Base-by-base conservation (phyloP, 1,140 invertebrate genomes). In the Anagrus nilaparvatae region DNA sequence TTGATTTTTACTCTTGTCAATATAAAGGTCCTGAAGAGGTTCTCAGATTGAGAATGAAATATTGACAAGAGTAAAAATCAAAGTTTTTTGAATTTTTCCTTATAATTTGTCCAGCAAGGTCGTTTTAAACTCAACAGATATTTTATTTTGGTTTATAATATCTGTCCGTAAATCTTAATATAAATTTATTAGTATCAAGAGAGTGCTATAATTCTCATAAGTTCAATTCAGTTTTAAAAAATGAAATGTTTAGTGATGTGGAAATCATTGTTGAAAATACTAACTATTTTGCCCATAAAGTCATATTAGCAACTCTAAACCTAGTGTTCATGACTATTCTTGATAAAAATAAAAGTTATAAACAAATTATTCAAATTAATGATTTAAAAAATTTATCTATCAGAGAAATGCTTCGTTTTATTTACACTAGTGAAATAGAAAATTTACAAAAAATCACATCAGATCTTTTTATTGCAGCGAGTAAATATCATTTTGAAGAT, bases 391-490 rank as follows among this genome's bases (percentile, higher is more conserved):
- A 16, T 19, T 13, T 10, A 17, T 9, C 20, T 14, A 38, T 38
- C 24, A 13, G 29, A 19, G 36, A 38, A 19, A 3, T 38, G 3
- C 20, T 38, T 10, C 24, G 36, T n/a, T 38, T 38, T 19, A 38
- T 19, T 28, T 38, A 38, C 20, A 28, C 17, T 18, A 27, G 36
- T 10, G 25, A 27, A 29, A 27, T 29, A 8, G 7, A 28, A 28
- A 29, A 38, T 29, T 27, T 38, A 18, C 10, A 38, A n/a, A 18
- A 5, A 5, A 24, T 4, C 3, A 18, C 25, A n/a, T 28, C 27
- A 19, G 16, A 19, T 12, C 10, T 38, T 10, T 38, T 38, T n/a
- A 27, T 27, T 28, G 36, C 36, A 23, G 36, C 36, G 27, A 27
- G 29, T 12, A 28, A 28, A 19, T 38, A 38, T 23, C 17, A 8